Base-by-base conservation (phyloP, 2,797 vertebrate genomes). In the Anas bahamensis region DNA sequence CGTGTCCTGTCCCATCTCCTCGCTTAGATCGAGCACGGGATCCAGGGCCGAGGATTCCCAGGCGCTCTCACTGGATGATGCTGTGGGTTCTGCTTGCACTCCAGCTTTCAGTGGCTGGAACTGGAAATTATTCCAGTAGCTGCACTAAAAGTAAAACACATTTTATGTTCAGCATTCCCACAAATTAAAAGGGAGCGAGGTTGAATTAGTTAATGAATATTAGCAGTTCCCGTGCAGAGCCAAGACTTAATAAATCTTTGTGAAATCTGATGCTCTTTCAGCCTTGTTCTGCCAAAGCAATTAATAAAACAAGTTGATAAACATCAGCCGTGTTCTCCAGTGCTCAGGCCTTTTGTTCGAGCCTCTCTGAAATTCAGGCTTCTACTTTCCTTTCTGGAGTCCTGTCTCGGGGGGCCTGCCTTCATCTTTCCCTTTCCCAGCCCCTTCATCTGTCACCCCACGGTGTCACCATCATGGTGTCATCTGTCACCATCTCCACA, bases 21-120 rank as follows among this genome's bases (percentile, higher is more conserved):
- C 2, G 0, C n/a, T 6, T 7, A 11, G 24, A 28, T 37, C 12
- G 10, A 56, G 31, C 26, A 5, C 11, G 6, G 55, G 48, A 50
- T 50, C 48, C 48, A 50, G 24, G 24, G 50, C 50, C 14, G 5
- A 52, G 24, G 50, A 26, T 26, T 26, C 50, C 19, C n/a, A 31
- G 72, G 29, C 46, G 18, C 55, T n/a, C 31, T 31, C 6, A 7
- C 42, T 35, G 44, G 9, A 0, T 5, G 42, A 19, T 42, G 2
- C 57, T 17, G 11, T 9, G 66, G 33, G 29, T 86, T 42, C 31
- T 35, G 31, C 8, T 53, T 11, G 35, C 3, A 0, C 12, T 17
- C 35, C 46, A 22, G 9, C 35, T 59, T 52, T 69, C 65, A 29
- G 13, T 33, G 16, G 5, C 53, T 72, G 64, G 24, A 57, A 22